Percentiles rank a stretch among this genome's conserved stretches.
Conservation (phyloP, 2,888 invertebrate genomes). For the Masnerella sp. region DNA sequence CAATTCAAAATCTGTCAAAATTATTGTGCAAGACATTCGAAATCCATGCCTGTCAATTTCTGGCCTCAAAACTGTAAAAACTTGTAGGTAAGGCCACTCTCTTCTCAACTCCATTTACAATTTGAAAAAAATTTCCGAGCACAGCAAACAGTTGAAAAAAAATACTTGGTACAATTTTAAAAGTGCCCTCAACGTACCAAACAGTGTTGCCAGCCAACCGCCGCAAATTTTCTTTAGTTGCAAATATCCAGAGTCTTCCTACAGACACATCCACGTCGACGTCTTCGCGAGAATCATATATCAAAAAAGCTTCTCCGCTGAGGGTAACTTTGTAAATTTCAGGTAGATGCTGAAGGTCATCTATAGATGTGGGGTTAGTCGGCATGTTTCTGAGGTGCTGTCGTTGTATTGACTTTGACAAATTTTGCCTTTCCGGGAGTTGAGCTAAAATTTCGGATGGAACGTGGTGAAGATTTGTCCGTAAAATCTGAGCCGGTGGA, state of each 20-base stretch:
- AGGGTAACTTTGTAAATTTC: not conserved
- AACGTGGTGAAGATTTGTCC: not conserved
- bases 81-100: not conserved
- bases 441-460: not conserved
- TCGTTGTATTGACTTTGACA: not conserved
- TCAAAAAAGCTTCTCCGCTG: not conserved
- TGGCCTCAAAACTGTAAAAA: too few species aligned
- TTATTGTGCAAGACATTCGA: not conserved
- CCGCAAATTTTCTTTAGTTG: not conserved
- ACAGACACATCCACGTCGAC: not conserved
- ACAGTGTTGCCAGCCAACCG: not conserved
- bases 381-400: not conserved
- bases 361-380: not conserved
- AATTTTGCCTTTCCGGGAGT: not conserved
- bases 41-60: not conserved
- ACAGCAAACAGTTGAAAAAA: not conserved
- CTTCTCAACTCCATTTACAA: not conserved
- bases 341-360: not conserved
- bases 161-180: not conserved
- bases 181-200: not conserved
- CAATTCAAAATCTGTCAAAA: conserved; percentile 9
- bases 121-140: not conserved
- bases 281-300: not conserved
- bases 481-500: not conserved
- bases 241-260: not conserved